These are phyloP conservation scores for Rissa tridactyla DNA, from an alignment of 2,113 vertebrate species.

Conservation along the genomic window DNA sequence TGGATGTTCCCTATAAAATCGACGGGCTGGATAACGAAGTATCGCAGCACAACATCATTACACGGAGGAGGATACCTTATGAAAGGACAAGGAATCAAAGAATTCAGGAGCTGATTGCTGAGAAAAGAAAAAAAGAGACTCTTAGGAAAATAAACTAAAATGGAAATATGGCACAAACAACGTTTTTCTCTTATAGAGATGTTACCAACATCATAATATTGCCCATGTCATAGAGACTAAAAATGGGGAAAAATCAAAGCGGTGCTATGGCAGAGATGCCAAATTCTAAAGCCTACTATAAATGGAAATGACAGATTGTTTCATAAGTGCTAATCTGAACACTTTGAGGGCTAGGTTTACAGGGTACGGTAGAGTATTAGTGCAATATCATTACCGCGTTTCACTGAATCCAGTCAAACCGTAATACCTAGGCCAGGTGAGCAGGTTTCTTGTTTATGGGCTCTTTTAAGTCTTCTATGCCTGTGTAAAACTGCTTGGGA, in stretches of 20 bases:
- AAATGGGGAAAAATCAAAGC: neutral
- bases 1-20: conserved; percentile 80
- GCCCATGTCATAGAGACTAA: conserved; percentile 20
- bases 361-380: conserved; percentile 32
- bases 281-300: conserved; percentile 53
- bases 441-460: neutral
- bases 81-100: conserved; percentile 93
- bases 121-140: conserved; percentile 82
- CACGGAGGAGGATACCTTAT: conserved; percentile 76
- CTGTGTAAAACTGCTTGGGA: conserved; percentile 20
- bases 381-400: conserved; percentile 42
- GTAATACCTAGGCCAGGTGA: neutral
- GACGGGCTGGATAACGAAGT: conserved; percentile 74
- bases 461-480: neutral
- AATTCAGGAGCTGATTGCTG: conserved; percentile 92
- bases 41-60: conserved; percentile 86
- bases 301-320: conserved; percentile 34
- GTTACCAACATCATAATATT: conserved; percentile 40
- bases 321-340: conserved; percentile 37
- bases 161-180: conserved; percentile 57
- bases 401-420: conserved; percentile 4
- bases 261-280: conserved; percentile 67
- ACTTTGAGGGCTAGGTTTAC: conserved; percentile 17
- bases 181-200: conserved; percentile 85
- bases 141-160: conserved; percentile 82